These are phyloP conservation scores for Decapterus maruadsi DNA, from an alignment of 2,797 vertebrate species.

Conservation along the genomic window DNA sequence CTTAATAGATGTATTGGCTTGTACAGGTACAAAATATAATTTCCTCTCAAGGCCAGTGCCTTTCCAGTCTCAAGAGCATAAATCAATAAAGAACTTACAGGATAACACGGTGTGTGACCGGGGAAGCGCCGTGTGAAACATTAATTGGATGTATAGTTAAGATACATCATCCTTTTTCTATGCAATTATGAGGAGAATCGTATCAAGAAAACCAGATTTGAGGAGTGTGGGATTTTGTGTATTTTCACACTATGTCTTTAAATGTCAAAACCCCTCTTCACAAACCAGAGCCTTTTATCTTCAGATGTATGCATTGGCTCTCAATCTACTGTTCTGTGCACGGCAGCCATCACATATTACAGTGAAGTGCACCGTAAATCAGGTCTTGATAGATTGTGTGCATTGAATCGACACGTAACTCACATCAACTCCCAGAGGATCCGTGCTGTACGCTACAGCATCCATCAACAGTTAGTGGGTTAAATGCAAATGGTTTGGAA, in stretches of 20 bases:
- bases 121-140: conserved; percentile 33
- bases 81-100: conserved; percentile 66
- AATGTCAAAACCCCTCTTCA: conserved; percentile 1
- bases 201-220: background rate
- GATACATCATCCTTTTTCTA: conserved; percentile 23
- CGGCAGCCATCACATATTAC: conserved; percentile 15
- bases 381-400: conserved; percentile 41
- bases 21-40: conserved; percentile 53
- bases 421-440: conserved; percentile 40
- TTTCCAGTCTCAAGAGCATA: conserved; percentile 44
- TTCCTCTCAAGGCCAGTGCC: conserved; percentile 44
- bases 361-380: conserved; percentile 47
- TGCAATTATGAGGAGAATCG: background rate
- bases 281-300: conserved; percentile 25
- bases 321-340: conserved; percentile 16
- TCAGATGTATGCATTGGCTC: conserved; percentile 17
- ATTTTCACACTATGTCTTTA: conserved; percentile 8
- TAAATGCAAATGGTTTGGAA: conserved; percentile 45
- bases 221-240: conserved; percentile 1
- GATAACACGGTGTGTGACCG: conserved; percentile 44
- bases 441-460: conserved; percentile 21
- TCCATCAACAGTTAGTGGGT: conserved; percentile 54
- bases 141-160: conserved; percentile 41
- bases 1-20: conserved; percentile 58
- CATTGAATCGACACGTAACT: conserved; percentile 51